phyloP scores from a whole-genome alignment of 2,113 vertebrate species.

The Callospermophilus lateralis region DNA sequence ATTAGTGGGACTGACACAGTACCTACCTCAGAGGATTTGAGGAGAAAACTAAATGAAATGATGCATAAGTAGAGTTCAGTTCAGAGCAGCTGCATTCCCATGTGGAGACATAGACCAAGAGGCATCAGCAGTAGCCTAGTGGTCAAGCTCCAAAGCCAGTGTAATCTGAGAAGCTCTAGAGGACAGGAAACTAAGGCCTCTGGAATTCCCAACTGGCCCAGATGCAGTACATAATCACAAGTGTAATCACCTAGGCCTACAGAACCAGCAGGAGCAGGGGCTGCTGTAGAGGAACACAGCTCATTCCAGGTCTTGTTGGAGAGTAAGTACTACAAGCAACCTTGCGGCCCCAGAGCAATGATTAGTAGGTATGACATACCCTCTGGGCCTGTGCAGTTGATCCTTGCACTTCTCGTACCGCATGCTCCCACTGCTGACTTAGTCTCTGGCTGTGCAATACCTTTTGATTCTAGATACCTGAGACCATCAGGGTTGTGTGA shows the following conservation, averaged over 20 bases:
- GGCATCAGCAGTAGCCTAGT: constrained; percentile 78
- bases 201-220: constrained; percentile 83
- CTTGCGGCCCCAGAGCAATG: background rate
- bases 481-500: background rate
- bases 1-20: background rate
- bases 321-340: background rate
- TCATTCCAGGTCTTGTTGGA: constrained; percentile 63
- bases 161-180: constrained; percentile 85
- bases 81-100: constrained; percentile 70
- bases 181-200: constrained; percentile 85
- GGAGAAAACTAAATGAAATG: background rate
- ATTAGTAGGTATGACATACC: background rate
- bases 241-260: constrained; percentile 80
- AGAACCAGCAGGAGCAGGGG: constrained; percentile 85
- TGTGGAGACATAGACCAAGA: constrained; percentile 77
- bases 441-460: background rate
- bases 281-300: constrained; percentile 75
- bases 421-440: background rate
- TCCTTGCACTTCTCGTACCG: background rate
- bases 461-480: background rate
- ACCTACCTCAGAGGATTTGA: background rate
- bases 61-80: constrained; percentile 74
- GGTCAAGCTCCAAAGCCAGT: constrained; percentile 70
- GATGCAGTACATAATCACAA: constrained; percentile 84
- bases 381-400: background rate